These are phyloP conservation scores for Argya squamiceps DNA, from an alignment of 2,797 vertebrate species.

Conservation along the genomic window DNA sequence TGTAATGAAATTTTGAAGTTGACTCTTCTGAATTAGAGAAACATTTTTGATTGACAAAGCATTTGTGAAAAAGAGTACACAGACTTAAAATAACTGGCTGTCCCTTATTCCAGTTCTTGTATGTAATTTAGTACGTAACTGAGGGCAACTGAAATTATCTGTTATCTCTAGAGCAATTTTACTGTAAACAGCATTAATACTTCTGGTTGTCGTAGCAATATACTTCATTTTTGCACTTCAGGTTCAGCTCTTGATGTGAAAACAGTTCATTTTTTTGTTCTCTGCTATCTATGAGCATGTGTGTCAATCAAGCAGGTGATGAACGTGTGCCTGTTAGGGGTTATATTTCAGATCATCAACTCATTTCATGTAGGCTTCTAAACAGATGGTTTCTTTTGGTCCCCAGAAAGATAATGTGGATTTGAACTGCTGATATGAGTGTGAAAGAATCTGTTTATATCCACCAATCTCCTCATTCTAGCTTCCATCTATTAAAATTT, in stretches of 20 bases:
- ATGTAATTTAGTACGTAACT: background rate
- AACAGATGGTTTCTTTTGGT: conserved; percentile 49
- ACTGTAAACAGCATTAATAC: background rate
- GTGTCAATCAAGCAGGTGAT: conserved; percentile 44
- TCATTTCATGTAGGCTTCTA: conserved; percentile 36
- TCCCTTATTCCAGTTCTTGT: background rate
- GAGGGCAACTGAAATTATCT: background rate
- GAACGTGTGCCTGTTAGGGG: background rate
- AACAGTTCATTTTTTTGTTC: background rate
- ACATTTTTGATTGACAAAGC: background rate
- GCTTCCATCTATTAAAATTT: conserved; percentile 18
- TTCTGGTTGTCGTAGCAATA: background rate
- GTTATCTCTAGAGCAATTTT: background rate
- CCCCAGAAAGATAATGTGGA: conserved; percentile 3
- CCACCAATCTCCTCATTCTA: background rate
- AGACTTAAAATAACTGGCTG: background rate
- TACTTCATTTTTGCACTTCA: background rate
- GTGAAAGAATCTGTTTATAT: conserved; percentile 30
- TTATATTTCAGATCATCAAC: conserved; percentile 45
- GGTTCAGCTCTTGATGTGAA: background rate
- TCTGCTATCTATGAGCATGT: background rate
- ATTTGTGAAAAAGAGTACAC: background rate
- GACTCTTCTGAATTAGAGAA: background rate
- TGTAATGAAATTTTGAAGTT: background rate
- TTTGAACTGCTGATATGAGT: background rate